phyloP scores from a whole-genome alignment of 2,888 invertebrate genomes.

The Apamea epomidion region DNA sequence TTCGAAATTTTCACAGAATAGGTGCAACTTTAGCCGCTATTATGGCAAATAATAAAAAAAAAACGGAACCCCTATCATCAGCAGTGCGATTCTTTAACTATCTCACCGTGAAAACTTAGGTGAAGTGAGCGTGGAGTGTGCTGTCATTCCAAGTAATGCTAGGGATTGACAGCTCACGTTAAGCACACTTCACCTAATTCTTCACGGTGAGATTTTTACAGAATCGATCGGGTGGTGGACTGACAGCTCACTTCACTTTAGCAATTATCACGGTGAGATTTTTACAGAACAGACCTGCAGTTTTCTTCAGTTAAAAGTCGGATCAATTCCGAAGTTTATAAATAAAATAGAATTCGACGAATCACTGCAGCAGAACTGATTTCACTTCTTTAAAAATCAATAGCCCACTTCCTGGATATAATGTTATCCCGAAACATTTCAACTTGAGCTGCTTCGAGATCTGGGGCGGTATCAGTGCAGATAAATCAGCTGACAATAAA shows the following conservation, averaged over 20 bases:
- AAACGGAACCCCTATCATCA: background rate
- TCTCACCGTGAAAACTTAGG: too few relatives aligned
- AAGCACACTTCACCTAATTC: too few relatives aligned
- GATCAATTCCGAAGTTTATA: background rate
- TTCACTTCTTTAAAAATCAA: background rate
- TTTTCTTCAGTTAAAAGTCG: background rate
- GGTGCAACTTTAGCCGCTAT: background rate
- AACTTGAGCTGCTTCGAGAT: constrained; percentile 17
- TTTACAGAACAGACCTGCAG: too few relatives aligned
- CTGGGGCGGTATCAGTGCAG: constrained; percentile 39
- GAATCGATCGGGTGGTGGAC: too few relatives aligned
- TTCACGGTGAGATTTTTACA: too few relatives aligned
- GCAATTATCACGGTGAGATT: too few relatives aligned
- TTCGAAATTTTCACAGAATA: background rate
- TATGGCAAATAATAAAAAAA: background rate
- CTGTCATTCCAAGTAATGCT: too few relatives aligned
- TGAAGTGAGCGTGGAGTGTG: too few relatives aligned
- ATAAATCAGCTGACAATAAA: constrained; percentile 65
- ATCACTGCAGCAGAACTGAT: background rate
- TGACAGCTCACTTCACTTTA: too few relatives aligned
- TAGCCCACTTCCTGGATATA: constrained; percentile 11
- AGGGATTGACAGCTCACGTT: too few relatives aligned
- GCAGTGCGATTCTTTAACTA: too few relatives aligned
- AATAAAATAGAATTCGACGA: background rate
- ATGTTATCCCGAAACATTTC: constrained; percentile 33